Percentiles rank a stretch among this genome's conserved stretches.
Evolutionary conservation across 1,140 invertebrate genomes (phyloP).

Genomic region (Eciton burchellii): DNA sequence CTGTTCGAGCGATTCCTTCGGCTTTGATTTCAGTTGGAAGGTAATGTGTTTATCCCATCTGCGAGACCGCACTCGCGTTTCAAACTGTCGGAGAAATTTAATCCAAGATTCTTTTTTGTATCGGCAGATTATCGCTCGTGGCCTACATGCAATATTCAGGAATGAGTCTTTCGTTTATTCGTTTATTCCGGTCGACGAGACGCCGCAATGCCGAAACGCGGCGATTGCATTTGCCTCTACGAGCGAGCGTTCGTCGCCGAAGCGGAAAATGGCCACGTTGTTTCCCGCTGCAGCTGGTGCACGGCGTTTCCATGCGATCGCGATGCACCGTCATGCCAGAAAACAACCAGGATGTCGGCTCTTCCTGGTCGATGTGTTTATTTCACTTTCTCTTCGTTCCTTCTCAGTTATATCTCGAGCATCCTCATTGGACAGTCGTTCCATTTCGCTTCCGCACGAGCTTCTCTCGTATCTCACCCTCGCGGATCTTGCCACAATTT

Average conservation of each 20-base stretch:
- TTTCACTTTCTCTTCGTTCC: constrained; percentile 50
- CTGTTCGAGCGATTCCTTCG: neutral
- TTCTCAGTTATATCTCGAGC: constrained; percentile 41
- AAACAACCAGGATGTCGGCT: constrained; percentile 58
- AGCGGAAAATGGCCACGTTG: constrained; percentile 55
- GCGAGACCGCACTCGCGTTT: neutral
- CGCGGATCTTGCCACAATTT: constrained; percentile 41
- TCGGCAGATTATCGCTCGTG: neutral
- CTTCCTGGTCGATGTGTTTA: constrained; percentile 34
- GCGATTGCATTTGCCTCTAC: constrained; percentile 46
- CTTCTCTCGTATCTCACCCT: constrained; percentile 23
- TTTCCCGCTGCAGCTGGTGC: constrained; percentile 56
- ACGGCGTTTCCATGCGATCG: constrained; percentile 38
- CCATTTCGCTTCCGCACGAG: constrained; percentile 19
- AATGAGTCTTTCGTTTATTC: neutral
- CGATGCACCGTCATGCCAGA: constrained; percentile 39
- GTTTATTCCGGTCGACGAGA: constrained; percentile 7
- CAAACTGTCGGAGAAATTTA: constrained; percentile 1
- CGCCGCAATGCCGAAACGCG: constrained; percentile 18
- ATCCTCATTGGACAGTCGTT: neutral
- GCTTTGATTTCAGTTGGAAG: neutral
- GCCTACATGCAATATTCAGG: neutral
- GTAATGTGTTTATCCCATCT: neutral
- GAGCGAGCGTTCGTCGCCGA: constrained; percentile 28
- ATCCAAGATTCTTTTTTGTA: neutral